Conservation (phyloP, 2,888 invertebrate genomes). For the Synergus itoensis region DNA sequence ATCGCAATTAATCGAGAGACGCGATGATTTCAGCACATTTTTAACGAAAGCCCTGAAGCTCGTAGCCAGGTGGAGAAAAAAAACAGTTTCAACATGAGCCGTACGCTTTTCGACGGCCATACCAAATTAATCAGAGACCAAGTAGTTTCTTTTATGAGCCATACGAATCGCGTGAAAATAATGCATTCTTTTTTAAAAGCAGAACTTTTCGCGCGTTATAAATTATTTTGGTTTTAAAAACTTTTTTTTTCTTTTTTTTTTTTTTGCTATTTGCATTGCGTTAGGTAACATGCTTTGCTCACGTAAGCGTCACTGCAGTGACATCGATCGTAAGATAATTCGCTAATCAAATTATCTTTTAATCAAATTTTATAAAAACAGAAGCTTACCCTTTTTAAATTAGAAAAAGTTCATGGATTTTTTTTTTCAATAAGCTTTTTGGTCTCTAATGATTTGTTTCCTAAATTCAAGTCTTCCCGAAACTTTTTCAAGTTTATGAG, state of each 20-base stretch:
- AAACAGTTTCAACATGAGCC: slow-evolving; percentile 49
- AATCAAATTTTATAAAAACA: background rate
- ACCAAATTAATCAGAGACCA: slow-evolving; percentile 47
- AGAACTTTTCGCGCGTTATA: slow-evolving; percentile 67
- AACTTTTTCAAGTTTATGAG: background rate
- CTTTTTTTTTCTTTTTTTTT: slow-evolving; percentile 63
- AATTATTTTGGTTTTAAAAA: slow-evolving; percentile 73
- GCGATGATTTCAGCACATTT: slow-evolving; percentile 56
- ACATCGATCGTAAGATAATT: slow-evolving; percentile 31
- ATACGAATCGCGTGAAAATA: slow-evolving; percentile 38
- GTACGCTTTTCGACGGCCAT: slow-evolving; percentile 32
- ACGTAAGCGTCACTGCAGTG: slow-evolving; percentile 54
- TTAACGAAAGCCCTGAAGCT: slow-evolving; percentile 58
- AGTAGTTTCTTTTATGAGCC: slow-evolving; percentile 46
- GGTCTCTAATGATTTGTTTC: background rate
- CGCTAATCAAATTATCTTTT: slow-evolving; percentile 7
- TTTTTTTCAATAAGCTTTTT: background rate
- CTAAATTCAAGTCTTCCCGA: background rate
- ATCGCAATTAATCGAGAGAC: slow-evolving; percentile 34
- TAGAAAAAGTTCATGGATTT: background rate
- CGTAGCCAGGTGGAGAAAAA: slow-evolving; percentile 54
- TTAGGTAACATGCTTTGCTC: slow-evolving; percentile 64
- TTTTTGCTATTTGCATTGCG: slow-evolving; percentile 64
- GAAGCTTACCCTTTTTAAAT: background rate
- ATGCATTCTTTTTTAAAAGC: slow-evolving; percentile 58